Conservation (phyloP, 2,113 vertebrate species). For the Urocolius indicus region DNA sequence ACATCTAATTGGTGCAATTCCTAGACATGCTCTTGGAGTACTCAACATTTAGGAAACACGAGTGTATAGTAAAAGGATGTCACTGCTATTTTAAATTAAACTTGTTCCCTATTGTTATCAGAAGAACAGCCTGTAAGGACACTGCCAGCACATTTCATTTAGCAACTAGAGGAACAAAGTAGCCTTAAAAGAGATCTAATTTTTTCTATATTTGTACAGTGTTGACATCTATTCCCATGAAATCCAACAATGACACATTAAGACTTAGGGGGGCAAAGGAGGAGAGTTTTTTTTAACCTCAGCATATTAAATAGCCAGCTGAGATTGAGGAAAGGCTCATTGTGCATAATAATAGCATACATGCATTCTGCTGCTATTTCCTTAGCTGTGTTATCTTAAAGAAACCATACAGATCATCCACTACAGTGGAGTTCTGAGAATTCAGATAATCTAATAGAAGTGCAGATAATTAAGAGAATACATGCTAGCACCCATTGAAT, state of each 20-base stretch:
- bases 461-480: not conserved
- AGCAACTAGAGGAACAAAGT: not conserved
- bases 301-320: not conserved
- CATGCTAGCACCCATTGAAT: not conserved
- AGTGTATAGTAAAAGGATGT: not conserved
- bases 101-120: not conserved
- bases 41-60: not conserved
- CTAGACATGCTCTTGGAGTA: not conserved
- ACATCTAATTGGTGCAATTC: not conserved
- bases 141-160: not conserved
- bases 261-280: not conserved
- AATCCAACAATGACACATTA: not conserved
- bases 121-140: not conserved
- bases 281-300: not conserved
- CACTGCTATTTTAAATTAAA: not conserved
- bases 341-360: not conserved
- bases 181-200: not conserved
- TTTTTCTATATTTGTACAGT: not conserved
- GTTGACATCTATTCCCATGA: not conserved
- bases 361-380: not conserved
- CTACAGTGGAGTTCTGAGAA: not conserved
- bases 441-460: not conserved
- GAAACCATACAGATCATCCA: not conserved
- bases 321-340: not conserved
- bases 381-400: not conserved